Evolutionary conservation across 2,797 vertebrate species (phyloP), one percentile per base, ranked within the genome.

Genomic region (Sebastes iracundus): DNA sequence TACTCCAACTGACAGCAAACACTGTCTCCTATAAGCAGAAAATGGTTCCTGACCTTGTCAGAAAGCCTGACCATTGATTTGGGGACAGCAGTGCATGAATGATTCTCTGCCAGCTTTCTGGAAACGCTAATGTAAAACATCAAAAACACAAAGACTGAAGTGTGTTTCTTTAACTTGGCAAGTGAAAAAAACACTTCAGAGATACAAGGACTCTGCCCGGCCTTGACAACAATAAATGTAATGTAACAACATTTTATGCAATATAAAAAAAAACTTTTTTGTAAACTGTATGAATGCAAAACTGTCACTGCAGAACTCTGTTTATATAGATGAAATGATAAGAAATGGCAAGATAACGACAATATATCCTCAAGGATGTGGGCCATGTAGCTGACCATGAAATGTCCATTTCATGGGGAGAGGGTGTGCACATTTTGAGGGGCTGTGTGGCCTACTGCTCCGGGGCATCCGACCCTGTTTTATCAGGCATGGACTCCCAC

Each of bases 361-460:
- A 71, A 23, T 33, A 33, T 33, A 49, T 58, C 63, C 64, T 56
- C 4, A 20, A 49, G 59, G 79, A 85, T 69, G 52, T 53, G 1
- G 7, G 46, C 68, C 49, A 18, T 71, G 70, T 20, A 25, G 72
- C 70, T 88, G 89, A 93, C 90, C 87, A 87, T 84, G 72, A 92
- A 88, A 89, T 58, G 86, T 90, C 90, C 83, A 73, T 72, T 87
- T 77, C 69, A 63, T 53, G 49, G 78, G 58, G 70, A 32, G 35
- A 18, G 69, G 74, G 67, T 79, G 77, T 56, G 68, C 58, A 46
- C 56, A 46, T 85, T 83, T 79, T 75, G 65, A 86, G 81, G 75
- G 78, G 68, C 81, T 81, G 82, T 85, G 83, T 94, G 87, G 84
- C 91, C 92, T 82, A 87, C 58, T 87, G 93, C 94, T 89, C 49